Evolutionary conservation across 2,113 vertebrate species (phyloP).

Genomic region (Rhinogobius similis): DNA sequence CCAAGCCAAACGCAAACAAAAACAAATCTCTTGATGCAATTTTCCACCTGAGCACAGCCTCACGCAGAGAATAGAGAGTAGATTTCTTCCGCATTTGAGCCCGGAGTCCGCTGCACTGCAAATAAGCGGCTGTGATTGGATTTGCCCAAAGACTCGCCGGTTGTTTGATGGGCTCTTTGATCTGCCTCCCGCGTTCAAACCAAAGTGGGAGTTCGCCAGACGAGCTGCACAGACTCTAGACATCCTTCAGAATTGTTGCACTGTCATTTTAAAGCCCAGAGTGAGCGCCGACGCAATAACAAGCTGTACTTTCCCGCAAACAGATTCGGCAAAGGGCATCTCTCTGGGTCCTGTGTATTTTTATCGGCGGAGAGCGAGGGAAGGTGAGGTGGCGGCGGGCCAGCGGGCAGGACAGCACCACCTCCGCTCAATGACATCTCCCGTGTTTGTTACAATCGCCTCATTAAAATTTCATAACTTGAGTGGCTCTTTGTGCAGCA

Average conservation of each 20-base stretch:
- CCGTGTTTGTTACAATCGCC: conserved; percentile 54
- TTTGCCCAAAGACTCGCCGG: no score
- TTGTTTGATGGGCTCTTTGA: no score
- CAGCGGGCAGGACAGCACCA: conserved; percentile 39
- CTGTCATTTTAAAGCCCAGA: conserved; percentile 5
- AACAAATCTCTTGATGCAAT: no score
- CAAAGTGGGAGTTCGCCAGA: no score
- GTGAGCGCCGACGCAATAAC: conserved; percentile 18
- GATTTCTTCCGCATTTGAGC: no score
- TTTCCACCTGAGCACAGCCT: no score
- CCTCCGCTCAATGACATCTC: conserved; percentile 40
- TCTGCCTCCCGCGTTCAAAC: no score
- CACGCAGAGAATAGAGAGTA: no score
- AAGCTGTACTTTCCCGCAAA: conserved; percentile 16
- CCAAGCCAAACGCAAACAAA: no score
- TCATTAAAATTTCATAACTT: conserved; percentile 60
- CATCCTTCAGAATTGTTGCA: conserved; percentile 12
- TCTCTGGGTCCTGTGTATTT: conserved; percentile 23
- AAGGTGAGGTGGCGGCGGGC: conserved; percentile 40
- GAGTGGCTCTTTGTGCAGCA: conserved; percentile 35
- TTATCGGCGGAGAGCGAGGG: conserved; percentile 27
- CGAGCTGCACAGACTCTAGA: conserved; percentile 26
- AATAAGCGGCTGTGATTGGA: no score
- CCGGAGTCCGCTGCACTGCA: no score
- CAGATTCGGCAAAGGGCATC: conserved; percentile 16